Percentiles rank a stretch among this genome's conserved stretches.
Conservation (phyloP, 2,888 invertebrate genomes). For the Cecidostiba fungosa region DNA sequence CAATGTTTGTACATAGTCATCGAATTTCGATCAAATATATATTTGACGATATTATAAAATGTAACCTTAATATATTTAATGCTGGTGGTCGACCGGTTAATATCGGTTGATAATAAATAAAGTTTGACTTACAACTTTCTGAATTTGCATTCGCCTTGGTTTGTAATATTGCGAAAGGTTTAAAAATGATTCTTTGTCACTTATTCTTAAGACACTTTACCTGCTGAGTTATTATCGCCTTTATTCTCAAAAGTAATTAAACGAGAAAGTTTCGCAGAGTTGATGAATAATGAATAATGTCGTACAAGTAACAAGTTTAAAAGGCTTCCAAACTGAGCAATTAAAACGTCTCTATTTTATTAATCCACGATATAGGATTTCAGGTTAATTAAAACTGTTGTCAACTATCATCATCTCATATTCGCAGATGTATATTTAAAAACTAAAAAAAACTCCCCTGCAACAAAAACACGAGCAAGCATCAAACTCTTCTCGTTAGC, state of each 20-base stretch:
- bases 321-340: slow-evolving; percentile 17
- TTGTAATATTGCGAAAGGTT: not conserved
- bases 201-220: slow-evolving; percentile 4
- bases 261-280: slow-evolving; percentile 26
- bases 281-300: slow-evolving; percentile 47
- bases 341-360: slow-evolving; percentile 6
- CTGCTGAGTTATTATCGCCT: slow-evolving; percentile 23
- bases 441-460: not conserved
- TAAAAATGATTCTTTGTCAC: slow-evolving; percentile 18
- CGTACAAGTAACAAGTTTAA: not conserved
- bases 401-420: not conserved
- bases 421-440: too few species aligned
- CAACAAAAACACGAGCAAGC: not conserved
- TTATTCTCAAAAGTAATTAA: slow-evolving; percentile 34
- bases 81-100: too few species aligned
- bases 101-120: too few species aligned
- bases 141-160: not conserved
- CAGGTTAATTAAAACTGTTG: not conserved
- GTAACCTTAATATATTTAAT: not conserved
- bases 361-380: not conserved
- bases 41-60: too few species aligned
- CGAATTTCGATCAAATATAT: not conserved
- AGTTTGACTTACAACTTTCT: too few species aligned
- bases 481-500: not conserved
- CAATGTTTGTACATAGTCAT: not conserved